Conservation (phyloP, 2,113 vertebrate species). For the Sclerurus mexicanus region DNA sequence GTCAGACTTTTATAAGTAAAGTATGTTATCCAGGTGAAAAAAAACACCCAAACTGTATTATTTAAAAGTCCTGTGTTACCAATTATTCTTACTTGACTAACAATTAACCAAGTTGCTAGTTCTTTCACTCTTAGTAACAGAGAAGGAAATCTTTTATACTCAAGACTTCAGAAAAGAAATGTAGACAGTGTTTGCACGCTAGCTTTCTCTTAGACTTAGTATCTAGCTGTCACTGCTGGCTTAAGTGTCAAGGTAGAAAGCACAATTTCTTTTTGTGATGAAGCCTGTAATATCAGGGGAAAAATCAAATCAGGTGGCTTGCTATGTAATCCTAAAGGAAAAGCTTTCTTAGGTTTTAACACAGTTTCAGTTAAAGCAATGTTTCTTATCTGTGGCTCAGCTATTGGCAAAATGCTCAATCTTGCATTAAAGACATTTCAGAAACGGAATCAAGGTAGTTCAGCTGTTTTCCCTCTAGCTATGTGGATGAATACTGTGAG, state of each 20-base stretch:
- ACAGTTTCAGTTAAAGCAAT: slow-evolving; percentile 4
- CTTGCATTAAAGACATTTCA: slow-evolving; percentile 4
- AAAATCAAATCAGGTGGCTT: slow-evolving; percentile 32
- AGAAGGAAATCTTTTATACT: background rate
- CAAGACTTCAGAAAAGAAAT: background rate
- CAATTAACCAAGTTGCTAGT: background rate
- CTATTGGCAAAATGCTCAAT: slow-evolving; percentile 5
- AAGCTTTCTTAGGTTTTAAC: slow-evolving; percentile 26
- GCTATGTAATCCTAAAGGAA: slow-evolving; percentile 36
- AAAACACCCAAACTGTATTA: background rate
- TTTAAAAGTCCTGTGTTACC: background rate
- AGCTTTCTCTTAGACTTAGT: background rate
- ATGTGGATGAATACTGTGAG: background rate
- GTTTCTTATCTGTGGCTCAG: slow-evolving; percentile 27
- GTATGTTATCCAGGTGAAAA: background rate
- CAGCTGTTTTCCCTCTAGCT: background rate
- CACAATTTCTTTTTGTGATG: slow-evolving; percentile 9
- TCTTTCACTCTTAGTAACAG: background rate
- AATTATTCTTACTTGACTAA: background rate
- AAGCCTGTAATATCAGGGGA: slow-evolving; percentile 17
- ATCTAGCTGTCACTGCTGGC: background rate
- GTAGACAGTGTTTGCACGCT: background rate
- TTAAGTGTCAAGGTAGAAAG: slow-evolving; percentile 1
- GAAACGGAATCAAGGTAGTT: slow-evolving; percentile 8
- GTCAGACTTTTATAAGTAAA: background rate